phyloP scores from a whole-genome alignment of 2,888 invertebrate genomes.

The Rhyacophila evoluta region DNA sequence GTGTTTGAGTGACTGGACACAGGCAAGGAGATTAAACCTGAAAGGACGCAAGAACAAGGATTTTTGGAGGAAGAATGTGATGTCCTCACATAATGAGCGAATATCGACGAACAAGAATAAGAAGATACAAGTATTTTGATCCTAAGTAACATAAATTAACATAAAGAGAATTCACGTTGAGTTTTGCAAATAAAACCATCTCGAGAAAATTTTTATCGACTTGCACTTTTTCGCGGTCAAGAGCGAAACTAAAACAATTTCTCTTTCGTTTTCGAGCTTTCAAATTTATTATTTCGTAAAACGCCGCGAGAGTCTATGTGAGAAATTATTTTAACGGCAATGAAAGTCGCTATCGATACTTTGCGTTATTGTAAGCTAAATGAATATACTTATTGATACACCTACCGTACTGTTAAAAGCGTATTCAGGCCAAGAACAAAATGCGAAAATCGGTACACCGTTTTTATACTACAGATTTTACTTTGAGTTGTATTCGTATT shows the following conservation, averaged over 20 bases:
- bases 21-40: too few relatives aligned
- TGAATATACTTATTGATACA: too few relatives aligned
- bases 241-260: neutral
- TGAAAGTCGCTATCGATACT: neutral
- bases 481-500: too few relatives aligned
- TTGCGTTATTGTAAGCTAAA: too few relatives aligned
- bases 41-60: too few relatives aligned
- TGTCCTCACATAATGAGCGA: too few relatives aligned
- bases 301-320: neutral
- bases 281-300: neutral
- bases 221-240: neutral
- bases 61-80: too few relatives aligned
- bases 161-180: neutral
- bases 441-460: too few relatives aligned
- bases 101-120: too few relatives aligned
- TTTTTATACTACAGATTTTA: too few relatives aligned
- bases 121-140: too few relatives aligned
- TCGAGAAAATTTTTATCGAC: neutral
- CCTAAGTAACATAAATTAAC: neutral
- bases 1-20: too few relatives aligned
- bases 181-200: neutral
- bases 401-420: neutral
- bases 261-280: neutral
- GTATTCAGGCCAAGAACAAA: neutral
- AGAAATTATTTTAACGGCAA: neutral